A percentile compares a stretch with the other conserved stretches of the same genome.
Conservation (phyloP, 1,140 invertebrate genomes). For the Eulimnadia texana region DNA sequence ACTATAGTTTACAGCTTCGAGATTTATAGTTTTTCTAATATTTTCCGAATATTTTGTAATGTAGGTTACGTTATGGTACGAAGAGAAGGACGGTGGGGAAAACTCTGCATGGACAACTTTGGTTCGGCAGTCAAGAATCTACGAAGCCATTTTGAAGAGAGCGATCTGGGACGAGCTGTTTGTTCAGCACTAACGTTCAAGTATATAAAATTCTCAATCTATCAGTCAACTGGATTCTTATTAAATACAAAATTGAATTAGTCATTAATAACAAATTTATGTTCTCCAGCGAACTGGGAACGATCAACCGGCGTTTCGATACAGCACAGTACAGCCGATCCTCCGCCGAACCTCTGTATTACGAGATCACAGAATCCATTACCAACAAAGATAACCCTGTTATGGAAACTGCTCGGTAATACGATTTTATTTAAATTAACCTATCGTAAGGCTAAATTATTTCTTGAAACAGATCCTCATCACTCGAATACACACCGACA, state of each 20-base stretch:
- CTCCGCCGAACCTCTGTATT: slow-evolving; percentile 22
- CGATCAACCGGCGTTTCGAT: slow-evolving; percentile 35
- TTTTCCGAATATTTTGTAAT: slow-evolving; percentile 13
- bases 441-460: too few relatives aligned
- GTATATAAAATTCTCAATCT: too few relatives aligned
- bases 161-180: slow-evolving; percentile 55
- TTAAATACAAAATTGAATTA: too few relatives aligned
- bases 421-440: too few relatives aligned
- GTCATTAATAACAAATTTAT: slow-evolving; percentile 11
- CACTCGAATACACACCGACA: slow-evolving; percentile 45
- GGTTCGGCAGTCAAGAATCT: slow-evolving; percentile 38
- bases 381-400: neutral
- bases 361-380: slow-evolving; percentile 21
- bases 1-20: neutral
- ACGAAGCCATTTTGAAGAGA: slow-evolving; percentile 40
- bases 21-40: neutral
- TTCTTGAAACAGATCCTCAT: slow-evolving; percentile 26
- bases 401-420: slow-evolving; percentile 10
- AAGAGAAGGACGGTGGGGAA: slow-evolving; percentile 61
- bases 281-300: slow-evolving; percentile 37
- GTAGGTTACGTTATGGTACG: slow-evolving; percentile 52
- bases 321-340: slow-evolving; percentile 13
- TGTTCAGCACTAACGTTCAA: slow-evolving; percentile 61
- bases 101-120: slow-evolving; percentile 55
- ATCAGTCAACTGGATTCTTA: too few relatives aligned